These are phyloP conservation scores for Rana temporaria DNA, from an alignment of 2,113 vertebrate species.

Conservation along the genomic window DNA sequence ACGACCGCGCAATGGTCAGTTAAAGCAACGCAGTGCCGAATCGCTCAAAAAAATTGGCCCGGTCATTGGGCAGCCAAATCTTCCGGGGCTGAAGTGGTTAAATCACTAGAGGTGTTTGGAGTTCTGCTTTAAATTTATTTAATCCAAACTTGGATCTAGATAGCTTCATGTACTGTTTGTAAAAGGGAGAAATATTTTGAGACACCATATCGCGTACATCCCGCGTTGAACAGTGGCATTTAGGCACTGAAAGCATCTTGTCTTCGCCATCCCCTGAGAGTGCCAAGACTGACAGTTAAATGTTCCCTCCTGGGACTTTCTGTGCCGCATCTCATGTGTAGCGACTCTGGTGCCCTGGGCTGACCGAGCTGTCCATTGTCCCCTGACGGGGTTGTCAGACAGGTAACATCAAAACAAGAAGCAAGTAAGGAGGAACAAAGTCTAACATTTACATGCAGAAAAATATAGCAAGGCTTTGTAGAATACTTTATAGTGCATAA, in stretches of 20 bases:
- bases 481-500: not conserved
- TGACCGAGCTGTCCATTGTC: constrained; percentile 1
- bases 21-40: too few relatives aligned
- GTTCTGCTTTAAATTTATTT: too few relatives aligned
- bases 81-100: too few relatives aligned
- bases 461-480: not conserved
- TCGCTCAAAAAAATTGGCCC: too few relatives aligned
- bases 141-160: too few relatives aligned
- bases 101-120: too few relatives aligned
- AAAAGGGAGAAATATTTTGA: not conserved
- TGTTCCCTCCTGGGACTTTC: constrained; percentile 1
- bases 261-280: not conserved
- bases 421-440: not conserved
- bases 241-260: not conserved
- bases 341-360: constrained; percentile 13
- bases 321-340: constrained; percentile 16
- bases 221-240: not conserved
- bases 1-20: too few relatives aligned
- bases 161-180: not conserved
- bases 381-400: constrained; percentile 34
- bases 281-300: constrained; percentile 20
- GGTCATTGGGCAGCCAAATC: too few relatives aligned
- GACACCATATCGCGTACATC: not conserved
- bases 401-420: constrained; percentile 27
- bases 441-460: constrained; percentile 11